A percentile compares a stretch with the other conserved stretches of the same genome.
phyloP scores from a whole-genome alignment of 30 jellyfish, hydroid and myxozoan genomes.

The Turritopsis dohrnii region DNA sequence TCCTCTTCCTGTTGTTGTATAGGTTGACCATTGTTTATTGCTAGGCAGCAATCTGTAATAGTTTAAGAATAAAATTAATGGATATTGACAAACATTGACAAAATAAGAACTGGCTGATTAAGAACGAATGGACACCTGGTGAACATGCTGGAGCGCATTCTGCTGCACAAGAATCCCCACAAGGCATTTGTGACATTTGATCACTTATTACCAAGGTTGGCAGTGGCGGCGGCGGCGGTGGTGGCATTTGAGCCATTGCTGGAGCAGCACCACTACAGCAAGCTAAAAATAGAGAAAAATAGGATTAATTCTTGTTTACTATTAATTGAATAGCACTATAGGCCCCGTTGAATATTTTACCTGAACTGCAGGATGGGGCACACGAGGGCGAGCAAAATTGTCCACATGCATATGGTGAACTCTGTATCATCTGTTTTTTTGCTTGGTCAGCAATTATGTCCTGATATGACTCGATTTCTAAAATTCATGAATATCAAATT shows the following conservation, averaged over 20 bases:
- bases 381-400: slow-evolving; percentile 67
- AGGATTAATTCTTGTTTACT: not conserved
- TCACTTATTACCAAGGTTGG: slow-evolving; percentile 9
- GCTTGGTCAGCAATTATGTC: slow-evolving; percentile 57
- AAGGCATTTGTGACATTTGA: slow-evolving; percentile 25
- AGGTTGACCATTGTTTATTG: not conserved
- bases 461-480: slow-evolving; percentile 69
- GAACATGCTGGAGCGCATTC: slow-evolving; percentile 42
- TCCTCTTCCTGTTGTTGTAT: slow-evolving; percentile 26
- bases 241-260: slow-evolving; percentile 43
- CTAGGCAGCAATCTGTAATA: not conserved
- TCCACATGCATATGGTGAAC: slow-evolving; percentile 64
- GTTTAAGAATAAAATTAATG: not conserved
- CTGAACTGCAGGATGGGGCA: slow-evolving; percentile 35
- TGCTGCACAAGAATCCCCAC: slow-evolving; percentile 42
- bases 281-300: slow-evolving; percentile 2
- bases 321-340: not conserved
- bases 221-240: slow-evolving; percentile 34
- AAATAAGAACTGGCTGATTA: not conserved
- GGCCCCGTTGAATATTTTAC: not conserved
- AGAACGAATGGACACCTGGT: slow-evolving; percentile 35
- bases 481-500: not conserved
- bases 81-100: not conserved
- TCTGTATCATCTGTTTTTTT: slow-evolving; percentile 38
- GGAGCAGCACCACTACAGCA: slow-evolving; percentile 45